Conservation (phyloP, 2,888 invertebrate genomes). For the Drosophila rubida region DNA sequence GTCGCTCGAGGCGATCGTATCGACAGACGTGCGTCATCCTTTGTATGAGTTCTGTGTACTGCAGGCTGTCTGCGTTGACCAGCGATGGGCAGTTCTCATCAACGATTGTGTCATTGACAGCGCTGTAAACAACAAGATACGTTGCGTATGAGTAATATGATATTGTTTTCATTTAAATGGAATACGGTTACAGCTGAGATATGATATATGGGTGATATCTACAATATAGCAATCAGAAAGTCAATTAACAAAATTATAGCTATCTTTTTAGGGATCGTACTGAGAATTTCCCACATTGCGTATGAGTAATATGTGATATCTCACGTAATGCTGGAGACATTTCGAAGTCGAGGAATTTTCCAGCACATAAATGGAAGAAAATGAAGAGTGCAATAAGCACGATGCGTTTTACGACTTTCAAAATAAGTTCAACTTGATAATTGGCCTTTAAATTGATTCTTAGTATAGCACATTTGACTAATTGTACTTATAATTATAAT, state of each 20-base stretch:
- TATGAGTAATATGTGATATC: neutral
- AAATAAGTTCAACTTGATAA: too few relatives aligned
- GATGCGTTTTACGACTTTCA: too few relatives aligned
- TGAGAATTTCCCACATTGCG: neutral
- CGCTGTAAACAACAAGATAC: constrained; percentile 20
- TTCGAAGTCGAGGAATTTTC: neutral
- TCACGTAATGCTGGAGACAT: too few relatives aligned
- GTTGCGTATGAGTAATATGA: constrained; percentile 10
- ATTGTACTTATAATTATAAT: too few relatives aligned
- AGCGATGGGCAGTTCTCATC: constrained; percentile 80
- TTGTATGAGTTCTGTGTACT: constrained; percentile 82
- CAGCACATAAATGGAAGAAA: too few relatives aligned
- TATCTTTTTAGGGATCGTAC: neutral
- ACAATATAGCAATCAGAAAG: neutral
- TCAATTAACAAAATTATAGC: neutral
- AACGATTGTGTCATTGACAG: constrained; percentile 46
- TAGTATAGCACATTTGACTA: too few relatives aligned
- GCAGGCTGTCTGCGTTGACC: constrained; percentile 77
- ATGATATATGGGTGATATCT: constrained; percentile 16
- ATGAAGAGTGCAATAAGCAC: too few relatives aligned
- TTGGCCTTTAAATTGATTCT: too few relatives aligned
- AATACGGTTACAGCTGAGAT: neutral
- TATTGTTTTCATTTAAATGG: neutral
- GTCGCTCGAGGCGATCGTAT: constrained; percentile 83
- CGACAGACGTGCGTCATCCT: constrained; percentile 83